Conservation (phyloP, 2,888 invertebrate species). For the Coenonympha arcania region DNA sequence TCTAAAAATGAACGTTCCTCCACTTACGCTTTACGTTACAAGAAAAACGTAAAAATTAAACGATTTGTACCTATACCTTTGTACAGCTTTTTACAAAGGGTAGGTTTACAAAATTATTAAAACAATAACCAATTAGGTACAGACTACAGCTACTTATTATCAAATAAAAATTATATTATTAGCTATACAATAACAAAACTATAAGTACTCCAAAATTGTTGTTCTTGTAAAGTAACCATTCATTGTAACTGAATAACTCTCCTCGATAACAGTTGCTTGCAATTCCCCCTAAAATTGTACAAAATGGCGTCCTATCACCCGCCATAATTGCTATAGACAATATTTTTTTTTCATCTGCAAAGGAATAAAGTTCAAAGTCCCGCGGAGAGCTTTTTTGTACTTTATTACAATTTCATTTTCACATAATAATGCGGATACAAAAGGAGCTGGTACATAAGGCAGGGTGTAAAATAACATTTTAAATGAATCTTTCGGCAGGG, state of each 20-base stretch:
- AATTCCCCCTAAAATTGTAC: constrained; percentile 40
- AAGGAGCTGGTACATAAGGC: constrained; percentile 49
- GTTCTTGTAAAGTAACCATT: constrained; percentile 45
- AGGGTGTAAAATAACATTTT: constrained; percentile 73
- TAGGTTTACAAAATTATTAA: background rate
- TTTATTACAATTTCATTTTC: constrained; percentile 47
- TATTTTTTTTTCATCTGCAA: constrained; percentile 26
- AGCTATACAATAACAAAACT: constrained; percentile 7
- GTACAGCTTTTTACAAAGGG: background rate
- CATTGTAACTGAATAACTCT: constrained; percentile 59
- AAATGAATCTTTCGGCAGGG: constrained; percentile 71
- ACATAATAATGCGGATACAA: constrained; percentile 47
- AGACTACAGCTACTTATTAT: background rate
- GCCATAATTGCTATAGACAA: constrained; percentile 33
- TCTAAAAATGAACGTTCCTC: no score
- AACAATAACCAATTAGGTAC: background rate
- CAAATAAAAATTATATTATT: background rate
- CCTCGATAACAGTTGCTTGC: constrained; percentile 54
- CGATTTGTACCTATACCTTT: background rate
- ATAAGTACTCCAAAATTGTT: constrained; percentile 17
- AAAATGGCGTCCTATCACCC: no score
- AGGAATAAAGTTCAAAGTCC: constrained; percentile 42
- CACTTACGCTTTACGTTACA: no score
- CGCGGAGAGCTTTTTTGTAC: constrained; percentile 30
- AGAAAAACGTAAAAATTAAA: no score